Evolutionary conservation across 2,888 invertebrate species (phyloP).

Genomic region (Spisula subtruncata): DNA sequence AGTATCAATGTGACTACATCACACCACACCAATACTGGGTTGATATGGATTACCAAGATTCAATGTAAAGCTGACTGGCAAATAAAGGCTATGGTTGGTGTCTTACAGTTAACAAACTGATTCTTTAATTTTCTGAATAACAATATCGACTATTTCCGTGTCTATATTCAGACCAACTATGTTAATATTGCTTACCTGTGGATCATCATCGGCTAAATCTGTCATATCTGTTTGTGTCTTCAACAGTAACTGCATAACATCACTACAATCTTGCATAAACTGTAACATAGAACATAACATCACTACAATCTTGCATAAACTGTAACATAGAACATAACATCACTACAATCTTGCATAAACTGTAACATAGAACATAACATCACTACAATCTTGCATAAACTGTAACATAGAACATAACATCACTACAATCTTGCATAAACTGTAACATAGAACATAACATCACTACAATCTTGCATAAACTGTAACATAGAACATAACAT

Average conservation of each 20-base stretch:
- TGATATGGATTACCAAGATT: too few relatives aligned
- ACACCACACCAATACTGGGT: too few relatives aligned
- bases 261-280: constrained; percentile 96
- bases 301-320: constrained; percentile 96
- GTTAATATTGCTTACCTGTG: constrained; percentile 90
- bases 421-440: constrained; percentile 96
- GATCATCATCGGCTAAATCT: constrained; percentile 95
- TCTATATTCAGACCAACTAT: too few relatives aligned
- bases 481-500: constrained; percentile 92
- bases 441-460: constrained; percentile 92
- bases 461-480: constrained; percentile 96
- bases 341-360: constrained; percentile 96
- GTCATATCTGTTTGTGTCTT: constrained; percentile 96
- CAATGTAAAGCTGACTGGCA: too few relatives aligned
- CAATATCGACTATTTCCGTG: too few relatives aligned
- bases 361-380: constrained; percentile 92
- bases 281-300: constrained; percentile 92
- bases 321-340: constrained; percentile 92
- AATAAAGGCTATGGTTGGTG: too few relatives aligned
- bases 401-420: constrained; percentile 92
- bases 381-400: constrained; percentile 96
- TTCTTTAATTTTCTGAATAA: too few relatives aligned
- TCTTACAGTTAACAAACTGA: too few relatives aligned
- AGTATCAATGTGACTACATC: too few relatives aligned
- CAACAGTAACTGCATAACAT: constrained; percentile 97